These are phyloP conservation scores for Spodoptera picta DNA, from an alignment of 2,888 invertebrate species.

Conservation along the genomic window DNA sequence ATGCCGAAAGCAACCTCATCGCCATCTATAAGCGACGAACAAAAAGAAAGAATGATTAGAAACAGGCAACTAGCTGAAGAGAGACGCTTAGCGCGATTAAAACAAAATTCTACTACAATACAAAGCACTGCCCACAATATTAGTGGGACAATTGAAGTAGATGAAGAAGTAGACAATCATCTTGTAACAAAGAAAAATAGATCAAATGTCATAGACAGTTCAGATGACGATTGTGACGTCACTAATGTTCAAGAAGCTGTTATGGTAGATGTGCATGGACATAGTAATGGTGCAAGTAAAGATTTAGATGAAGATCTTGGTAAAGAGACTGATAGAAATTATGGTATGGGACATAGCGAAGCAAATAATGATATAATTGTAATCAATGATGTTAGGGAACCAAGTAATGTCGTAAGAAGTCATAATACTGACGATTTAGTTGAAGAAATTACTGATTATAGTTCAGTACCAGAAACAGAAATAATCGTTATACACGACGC, in stretches of 20 bases:
- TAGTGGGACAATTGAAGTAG: slow-evolving; percentile 35
- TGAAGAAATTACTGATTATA: slow-evolving; percentile 19
- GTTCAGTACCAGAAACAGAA: background rate
- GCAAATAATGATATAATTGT: slow-evolving; percentile 10
- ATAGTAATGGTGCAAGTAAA: slow-evolving; percentile 5
- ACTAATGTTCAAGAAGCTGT: slow-evolving; percentile 57
- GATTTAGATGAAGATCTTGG: slow-evolving; percentile 1
- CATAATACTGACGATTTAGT: background rate
- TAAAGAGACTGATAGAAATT: background rate
- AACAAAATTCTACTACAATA: slow-evolving; percentile 58
- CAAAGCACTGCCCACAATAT: slow-evolving; percentile 18
- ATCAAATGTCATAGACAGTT: slow-evolving; percentile 48
- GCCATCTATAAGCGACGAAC: slow-evolving; percentile 88
- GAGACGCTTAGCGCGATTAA: slow-evolving; percentile 87
- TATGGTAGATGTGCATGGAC: slow-evolving; percentile 60
- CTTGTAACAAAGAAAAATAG: slow-evolving; percentile 26
- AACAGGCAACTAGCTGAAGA: slow-evolving; percentile 91
- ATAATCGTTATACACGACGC: background rate
- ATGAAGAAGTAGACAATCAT: slow-evolving; percentile 32
- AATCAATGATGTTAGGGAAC: slow-evolving; percentile 10
- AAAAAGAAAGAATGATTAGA: slow-evolving; percentile 91
- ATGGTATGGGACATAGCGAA: slow-evolving; percentile 11
- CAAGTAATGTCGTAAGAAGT: slow-evolving; percentile 1
- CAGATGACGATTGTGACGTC: slow-evolving; percentile 63
- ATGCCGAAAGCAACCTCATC: slow-evolving; percentile 83